A percentile compares a stretch with the other conserved stretches of the same genome.
Conservation (phyloP, 2,113 vertebrate genomes). For the Dolichallabes microphthalmus region DNA sequence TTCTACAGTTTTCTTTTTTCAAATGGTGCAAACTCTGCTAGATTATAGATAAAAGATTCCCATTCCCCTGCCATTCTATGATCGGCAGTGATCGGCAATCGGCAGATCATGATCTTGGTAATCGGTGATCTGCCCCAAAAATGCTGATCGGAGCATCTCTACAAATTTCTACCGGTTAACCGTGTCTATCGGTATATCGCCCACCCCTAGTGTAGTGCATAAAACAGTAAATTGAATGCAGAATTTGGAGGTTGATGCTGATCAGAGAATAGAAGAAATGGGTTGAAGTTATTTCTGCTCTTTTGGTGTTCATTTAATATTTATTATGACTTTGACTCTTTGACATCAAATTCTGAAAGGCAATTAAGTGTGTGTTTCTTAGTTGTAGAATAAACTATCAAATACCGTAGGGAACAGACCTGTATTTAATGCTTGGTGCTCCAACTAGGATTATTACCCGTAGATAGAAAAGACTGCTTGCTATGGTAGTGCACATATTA, state of each 20-base stretch:
- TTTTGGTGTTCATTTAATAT: not conserved
- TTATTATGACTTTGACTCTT: not conserved
- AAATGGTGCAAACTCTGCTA: too few relatives aligned
- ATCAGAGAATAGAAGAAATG: not conserved
- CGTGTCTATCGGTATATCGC: too few relatives aligned
- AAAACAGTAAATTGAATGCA: not conserved
- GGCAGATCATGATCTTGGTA: too few relatives aligned
- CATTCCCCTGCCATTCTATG: too few relatives aligned
- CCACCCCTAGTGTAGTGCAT: not conserved
- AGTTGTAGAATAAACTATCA: not conserved
- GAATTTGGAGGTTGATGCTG: not conserved
- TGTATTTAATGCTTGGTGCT: not conserved
- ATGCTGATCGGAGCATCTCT: too few relatives aligned
- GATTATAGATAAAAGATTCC: too few relatives aligned
- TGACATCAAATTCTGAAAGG: not conserved
- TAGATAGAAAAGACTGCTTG: not conserved
- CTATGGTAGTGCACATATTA: not conserved
- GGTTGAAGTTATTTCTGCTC: not conserved
- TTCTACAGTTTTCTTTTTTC: too few relatives aligned
- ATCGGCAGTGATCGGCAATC: too few relatives aligned
- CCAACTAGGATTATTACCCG: not conserved
- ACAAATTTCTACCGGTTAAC: too few relatives aligned
- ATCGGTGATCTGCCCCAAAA: too few relatives aligned
- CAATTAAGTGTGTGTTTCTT: not conserved
- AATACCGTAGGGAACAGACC: not conserved